Evolutionary conservation across 1,140 invertebrate genomes (phyloP), one percentile per base, ranked within the genome.

Genomic region (Panagrolaimus sp.): DNA sequence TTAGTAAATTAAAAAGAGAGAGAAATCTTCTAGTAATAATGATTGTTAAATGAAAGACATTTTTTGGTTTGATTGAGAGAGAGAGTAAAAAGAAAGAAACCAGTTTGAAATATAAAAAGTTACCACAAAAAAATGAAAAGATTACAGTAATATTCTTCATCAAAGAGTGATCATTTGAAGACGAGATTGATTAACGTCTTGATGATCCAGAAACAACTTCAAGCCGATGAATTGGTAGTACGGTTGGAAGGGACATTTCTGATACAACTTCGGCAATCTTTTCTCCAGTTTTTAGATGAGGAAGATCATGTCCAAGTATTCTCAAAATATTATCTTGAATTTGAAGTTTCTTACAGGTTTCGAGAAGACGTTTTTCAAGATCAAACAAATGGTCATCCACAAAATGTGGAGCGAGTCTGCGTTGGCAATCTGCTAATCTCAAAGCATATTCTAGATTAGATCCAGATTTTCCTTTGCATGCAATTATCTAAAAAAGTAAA

Each of bases 391-490:
- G 77, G 9, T 78, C 72, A 46, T 78, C 77, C 10, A 32, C 3
- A 24, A 81, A 43, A 63, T 76, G 70, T n/a, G 77, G 78, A 9
- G 77, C 77, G 58, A 78, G 48, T 45, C 70, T 9, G 45, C 76
- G 44, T 14, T 78, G 76, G 68, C 65, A 71, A 47, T 78, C 69
- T 14, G 78, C 77, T 17, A 78, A 68, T 26, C 77, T 10, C 21
- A 78, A 58, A 7, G 77, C 77, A 55, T 78, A 78, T 63, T 78
- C 77, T 32, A 78, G 46, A 69, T 81, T 78, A 24, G 52, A 67
- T 12, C 77, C 77, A 38, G 66, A 70, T 7, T 38, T 26, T 1
- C 77, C 77, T n/a, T 65, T 65, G 62, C 62, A 45, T 15, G 68
- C n/a, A 8, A 81, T 45, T 43, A 78, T 78, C 77, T 77, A 24